A percentile compares a stretch with the other conserved stretches of the same genome.
Evolutionary conservation across 2,888 invertebrate species (phyloP).

Genomic region (Incurvaria masculella): DNA sequence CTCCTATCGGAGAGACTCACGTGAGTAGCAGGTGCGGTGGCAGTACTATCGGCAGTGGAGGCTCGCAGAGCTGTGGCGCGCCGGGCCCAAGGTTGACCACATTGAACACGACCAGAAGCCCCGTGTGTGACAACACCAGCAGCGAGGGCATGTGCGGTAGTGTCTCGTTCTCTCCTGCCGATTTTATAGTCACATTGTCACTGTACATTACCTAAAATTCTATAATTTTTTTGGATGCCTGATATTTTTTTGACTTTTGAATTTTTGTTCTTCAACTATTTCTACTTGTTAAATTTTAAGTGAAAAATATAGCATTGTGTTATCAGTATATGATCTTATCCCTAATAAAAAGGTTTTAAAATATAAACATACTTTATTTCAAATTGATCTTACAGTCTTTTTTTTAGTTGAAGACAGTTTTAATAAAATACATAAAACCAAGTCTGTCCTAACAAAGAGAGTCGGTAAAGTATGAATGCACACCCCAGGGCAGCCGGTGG

Average conservation of each 20-base stretch:
- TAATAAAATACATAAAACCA: not conserved
- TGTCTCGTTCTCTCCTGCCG: constrained; percentile 54
- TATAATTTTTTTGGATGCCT: too few species aligned
- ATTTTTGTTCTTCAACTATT: too few species aligned
- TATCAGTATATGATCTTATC: too few species aligned
- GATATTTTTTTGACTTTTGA: too few species aligned
- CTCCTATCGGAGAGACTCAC: too few species aligned
- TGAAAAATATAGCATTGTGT: too few species aligned
- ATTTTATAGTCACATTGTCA: too few species aligned
- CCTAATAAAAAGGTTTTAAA: too few species aligned
- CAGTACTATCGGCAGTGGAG: constrained; percentile 49
- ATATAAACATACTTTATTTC: not conserved
- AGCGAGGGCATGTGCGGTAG: constrained; percentile 77
- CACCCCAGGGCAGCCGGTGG: constrained; percentile 64
- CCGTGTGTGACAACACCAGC: constrained; percentile 72
- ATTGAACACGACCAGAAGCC: constrained; percentile 73
- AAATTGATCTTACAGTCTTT: constrained; percentile 2
- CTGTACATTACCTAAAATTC: too few species aligned
- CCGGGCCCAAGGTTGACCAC: constrained; percentile 66
- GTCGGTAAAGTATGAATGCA: constrained; percentile 19
- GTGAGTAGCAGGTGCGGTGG: constrained; percentile 26
- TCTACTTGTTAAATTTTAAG: too few species aligned
- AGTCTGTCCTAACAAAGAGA: not conserved
- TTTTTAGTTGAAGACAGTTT: not conserved
- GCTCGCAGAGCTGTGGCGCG: constrained; percentile 60